Base-by-base conservation (phyloP, 2,113 vertebrate genomes). In the Atrichornis clamosus region DNA sequence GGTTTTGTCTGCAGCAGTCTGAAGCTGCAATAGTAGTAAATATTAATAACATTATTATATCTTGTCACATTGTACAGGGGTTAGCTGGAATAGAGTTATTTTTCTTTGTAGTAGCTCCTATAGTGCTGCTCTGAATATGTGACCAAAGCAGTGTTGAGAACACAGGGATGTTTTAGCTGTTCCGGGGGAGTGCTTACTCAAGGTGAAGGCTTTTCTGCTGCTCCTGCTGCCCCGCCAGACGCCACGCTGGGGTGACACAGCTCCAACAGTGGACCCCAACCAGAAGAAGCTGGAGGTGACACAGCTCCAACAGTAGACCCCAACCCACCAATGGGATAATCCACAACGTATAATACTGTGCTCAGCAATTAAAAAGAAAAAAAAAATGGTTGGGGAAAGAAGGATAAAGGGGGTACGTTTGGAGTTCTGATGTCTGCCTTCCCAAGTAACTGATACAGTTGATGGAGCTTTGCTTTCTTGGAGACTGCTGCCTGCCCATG, bases 381-480 rank as follows among this genome's bases (percentile, higher is more conserved):
- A 23, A 35, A 22, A 11, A 0, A 13, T 41, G 1, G 7, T n/a
- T 32, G 9, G 2, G 7, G 8, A 30, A 52, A 68, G 28, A 53
- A 37, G 15, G 26, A 70, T 19, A 28, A 77, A 80, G 4, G 5
- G 2, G 4, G 6, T 7, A 11, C 3, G 1, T 70, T 78, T 13
- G 2, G 30, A n/a, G 21, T 50, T 24, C 33, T 21, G 6, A 15
- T 11, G 3, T 42, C 15, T 92, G 13, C 14, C 16, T 92, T 63
- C n/a, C 13, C 18, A 28, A 52, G 30, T 35, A 47, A 42, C 23
- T 3, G 0, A 35, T 6, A 7, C 2, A 2, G 1, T 4, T 41
- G 7, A n/a, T 6, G 53, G 33, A 55, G 26, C 4, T 27, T 35
- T 50, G 28, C 13, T 77, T 9, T 50, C 22, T 44, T 64, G 44